Evolutionary conservation across 2,113 vertebrate genomes (phyloP).

Genomic region (Heptranchias perlo): DNA sequence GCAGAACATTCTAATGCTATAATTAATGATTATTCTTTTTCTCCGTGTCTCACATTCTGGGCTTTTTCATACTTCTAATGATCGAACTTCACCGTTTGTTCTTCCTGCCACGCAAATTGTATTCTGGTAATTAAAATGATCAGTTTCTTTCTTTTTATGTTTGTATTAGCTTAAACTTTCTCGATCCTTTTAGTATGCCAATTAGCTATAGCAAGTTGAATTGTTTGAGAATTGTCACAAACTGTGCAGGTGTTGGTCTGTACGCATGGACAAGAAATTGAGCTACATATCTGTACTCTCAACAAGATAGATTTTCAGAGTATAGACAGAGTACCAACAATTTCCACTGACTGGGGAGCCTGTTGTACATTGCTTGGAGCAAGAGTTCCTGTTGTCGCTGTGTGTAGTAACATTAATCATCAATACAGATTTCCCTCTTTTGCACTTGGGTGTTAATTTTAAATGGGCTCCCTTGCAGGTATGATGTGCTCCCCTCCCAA

Average conservation of each 20-base stretch:
- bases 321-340: no score
- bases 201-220: not conserved
- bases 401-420: not conserved
- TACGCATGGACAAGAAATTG: not conserved
- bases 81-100: not conserved
- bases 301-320: not conserved
- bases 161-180: not conserved
- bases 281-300: not conserved
- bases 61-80: not conserved
- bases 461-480: not conserved
- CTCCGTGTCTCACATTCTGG: not conserved
- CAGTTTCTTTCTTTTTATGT: not conserved
- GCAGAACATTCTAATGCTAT: not conserved
- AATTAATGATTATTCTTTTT: not conserved
- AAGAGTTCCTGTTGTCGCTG: no score
- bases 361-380: no score
- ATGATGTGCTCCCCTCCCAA: no score
- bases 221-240: not conserved
- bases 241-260: not conserved
- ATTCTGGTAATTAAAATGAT: not conserved
- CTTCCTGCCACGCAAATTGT: not conserved
- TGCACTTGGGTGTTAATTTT: not conserved
- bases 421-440: not conserved
- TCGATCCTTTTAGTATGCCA: not conserved
- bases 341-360: no score